phyloP scores from a whole-genome alignment of 2,113 vertebrate species.

The Lasiurus borealis region DNA sequence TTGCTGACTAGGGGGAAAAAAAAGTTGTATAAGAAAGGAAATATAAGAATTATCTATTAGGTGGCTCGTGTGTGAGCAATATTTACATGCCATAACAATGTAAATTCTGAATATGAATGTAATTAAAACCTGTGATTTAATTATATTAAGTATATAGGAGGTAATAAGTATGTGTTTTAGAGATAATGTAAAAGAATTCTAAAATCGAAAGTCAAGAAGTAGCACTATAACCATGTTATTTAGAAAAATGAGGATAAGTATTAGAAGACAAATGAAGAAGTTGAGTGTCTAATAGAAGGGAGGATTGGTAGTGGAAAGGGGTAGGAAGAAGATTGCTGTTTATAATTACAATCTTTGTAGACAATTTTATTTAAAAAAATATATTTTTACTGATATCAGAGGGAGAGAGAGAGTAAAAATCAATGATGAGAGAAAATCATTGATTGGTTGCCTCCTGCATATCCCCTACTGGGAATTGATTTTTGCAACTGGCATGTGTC shows the following conservation, averaged over 20 bases:
- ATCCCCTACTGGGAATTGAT: too few relatives aligned
- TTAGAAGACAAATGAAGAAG: not conserved
- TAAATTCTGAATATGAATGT: not conserved
- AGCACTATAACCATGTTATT: not conserved
- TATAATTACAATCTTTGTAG: not conserved
- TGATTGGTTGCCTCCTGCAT: too few relatives aligned
- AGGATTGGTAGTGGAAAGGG: not conserved
- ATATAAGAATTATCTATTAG: not conserved
- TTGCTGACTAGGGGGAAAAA: not conserved
- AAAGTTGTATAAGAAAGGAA: constrained; percentile 8
- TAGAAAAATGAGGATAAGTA: not conserved
- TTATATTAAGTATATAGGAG: not conserved
- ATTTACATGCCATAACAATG: not conserved
- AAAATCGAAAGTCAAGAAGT: not conserved
- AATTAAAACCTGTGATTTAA: constrained; percentile 10
- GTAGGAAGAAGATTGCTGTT: not conserved
- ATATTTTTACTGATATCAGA: too few relatives aligned
- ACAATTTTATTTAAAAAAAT: not conserved
- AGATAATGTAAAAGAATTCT: not conserved
- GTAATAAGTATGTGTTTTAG: not conserved
- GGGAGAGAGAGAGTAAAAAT: too few relatives aligned
- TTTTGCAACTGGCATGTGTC: too few relatives aligned
- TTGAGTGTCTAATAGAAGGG: not conserved
- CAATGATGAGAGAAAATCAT: too few relatives aligned
- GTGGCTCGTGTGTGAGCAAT: not conserved